These are phyloP conservation scores for Hyles vespertilio DNA, from an alignment of 1,140 invertebrate species.

Conservation along the genomic window DNA sequence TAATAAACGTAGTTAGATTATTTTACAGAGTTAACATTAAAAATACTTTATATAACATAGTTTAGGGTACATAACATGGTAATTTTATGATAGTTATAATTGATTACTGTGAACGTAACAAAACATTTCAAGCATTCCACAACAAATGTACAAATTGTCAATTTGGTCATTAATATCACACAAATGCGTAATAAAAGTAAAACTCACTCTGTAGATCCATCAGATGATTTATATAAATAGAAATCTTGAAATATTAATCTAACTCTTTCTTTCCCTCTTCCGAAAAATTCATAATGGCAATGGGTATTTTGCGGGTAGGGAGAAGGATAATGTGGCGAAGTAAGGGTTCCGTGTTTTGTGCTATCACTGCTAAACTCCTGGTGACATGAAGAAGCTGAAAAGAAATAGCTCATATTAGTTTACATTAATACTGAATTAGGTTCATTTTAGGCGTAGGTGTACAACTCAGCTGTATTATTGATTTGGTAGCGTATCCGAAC, in stretches of 20 bases:
- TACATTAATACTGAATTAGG: constrained; percentile 2
- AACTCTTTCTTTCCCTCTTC: constrained; percentile 84
- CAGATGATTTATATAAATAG: constrained; percentile 60
- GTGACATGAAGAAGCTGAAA: constrained; percentile 87
- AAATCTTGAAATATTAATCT: constrained; percentile 70
- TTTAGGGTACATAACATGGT: too few relatives aligned
- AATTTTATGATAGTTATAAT: too few relatives aligned
- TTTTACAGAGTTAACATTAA: too few relatives aligned
- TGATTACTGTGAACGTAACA: too few relatives aligned
- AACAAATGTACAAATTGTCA: too few relatives aligned
- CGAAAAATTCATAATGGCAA: constrained; percentile 91
- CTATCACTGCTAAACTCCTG: constrained; percentile 85
- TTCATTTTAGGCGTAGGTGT: neutral
- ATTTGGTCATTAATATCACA: too few relatives aligned
- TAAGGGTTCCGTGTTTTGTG: constrained; percentile 87
- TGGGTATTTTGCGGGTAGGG: constrained; percentile 84
- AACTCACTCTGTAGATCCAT: constrained; percentile 61
- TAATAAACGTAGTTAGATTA: too few relatives aligned
- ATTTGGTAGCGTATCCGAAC: constrained; percentile 8
- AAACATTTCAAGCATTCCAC: too few relatives aligned
- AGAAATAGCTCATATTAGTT: constrained; percentile 37
- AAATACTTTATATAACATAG: too few relatives aligned
- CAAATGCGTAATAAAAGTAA: neutral
- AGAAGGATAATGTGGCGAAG: constrained; percentile 85
- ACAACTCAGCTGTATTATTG: neutral